Conservation (phyloP, 2,888 invertebrate genomes). For the Morinoia aosen region DNA sequence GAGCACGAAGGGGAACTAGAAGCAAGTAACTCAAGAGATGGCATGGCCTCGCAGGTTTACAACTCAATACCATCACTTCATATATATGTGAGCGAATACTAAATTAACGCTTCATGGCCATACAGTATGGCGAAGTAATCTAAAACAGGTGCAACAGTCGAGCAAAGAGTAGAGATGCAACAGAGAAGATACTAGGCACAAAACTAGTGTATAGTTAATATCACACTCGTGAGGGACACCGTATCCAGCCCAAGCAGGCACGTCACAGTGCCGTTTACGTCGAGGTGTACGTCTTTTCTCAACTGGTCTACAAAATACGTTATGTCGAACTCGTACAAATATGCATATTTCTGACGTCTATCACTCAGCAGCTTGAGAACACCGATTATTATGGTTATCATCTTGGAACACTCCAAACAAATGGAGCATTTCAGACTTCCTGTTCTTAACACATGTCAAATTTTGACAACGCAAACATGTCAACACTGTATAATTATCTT, state of each 20-base stretch:
- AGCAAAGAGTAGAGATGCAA: background rate
- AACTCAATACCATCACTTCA: background rate
- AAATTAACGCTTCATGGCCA: background rate
- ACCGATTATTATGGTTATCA: no score
- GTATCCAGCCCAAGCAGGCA: background rate
- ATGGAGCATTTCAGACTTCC: no score
- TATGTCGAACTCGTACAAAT: background rate
- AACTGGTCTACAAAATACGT: background rate
- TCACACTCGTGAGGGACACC: conserved; percentile 3
- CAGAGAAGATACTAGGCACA: background rate
- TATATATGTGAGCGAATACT: background rate
- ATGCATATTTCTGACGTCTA: background rate
- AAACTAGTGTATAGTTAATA: conserved; percentile 10
- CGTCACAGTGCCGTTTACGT: no score
- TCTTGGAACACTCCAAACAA: no score
- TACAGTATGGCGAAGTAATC: background rate
- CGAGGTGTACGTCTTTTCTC: background rate
- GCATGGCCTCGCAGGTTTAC: background rate
- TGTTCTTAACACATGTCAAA: no score
- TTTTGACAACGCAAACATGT: no score
- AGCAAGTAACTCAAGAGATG: background rate
- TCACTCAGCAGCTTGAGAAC: no score
- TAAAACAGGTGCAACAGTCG: background rate
- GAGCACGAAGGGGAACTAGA: background rate
- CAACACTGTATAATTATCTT: no score